A percentile compares a stretch with the other conserved stretches of the same genome.
These are phyloP conservation scores for Hyperoplus lanceolatus DNA, from an alignment of 2,797 vertebrate genomes.

Conservation along the genomic window DNA sequence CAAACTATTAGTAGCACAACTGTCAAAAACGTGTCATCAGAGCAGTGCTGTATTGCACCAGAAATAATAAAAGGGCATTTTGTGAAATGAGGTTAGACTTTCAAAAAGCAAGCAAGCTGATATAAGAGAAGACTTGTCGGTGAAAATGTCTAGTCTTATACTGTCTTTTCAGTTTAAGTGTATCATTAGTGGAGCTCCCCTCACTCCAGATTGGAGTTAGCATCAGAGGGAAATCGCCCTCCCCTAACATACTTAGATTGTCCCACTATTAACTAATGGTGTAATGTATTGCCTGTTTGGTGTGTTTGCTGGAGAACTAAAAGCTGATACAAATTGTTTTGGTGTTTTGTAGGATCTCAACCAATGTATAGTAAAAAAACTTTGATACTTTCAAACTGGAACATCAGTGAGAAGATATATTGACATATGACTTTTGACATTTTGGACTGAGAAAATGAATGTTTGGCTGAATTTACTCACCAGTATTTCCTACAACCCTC, in stretches of 20 bases:
- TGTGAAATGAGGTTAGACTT: background rate
- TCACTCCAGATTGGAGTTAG: background rate
- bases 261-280: conserved; percentile 41
- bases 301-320: conserved; percentile 32
- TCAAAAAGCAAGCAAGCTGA: no score
- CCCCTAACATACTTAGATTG: background rate
- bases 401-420: background rate
- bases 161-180: background rate
- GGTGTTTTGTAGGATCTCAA: no score
- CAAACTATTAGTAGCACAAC: background rate
- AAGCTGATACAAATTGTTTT: no score
- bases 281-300: conserved; percentile 39
- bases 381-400: background rate
- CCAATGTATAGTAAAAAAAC: background rate
- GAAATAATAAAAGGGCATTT: background rate
- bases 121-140: no score
- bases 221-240: background rate
- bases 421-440: background rate
- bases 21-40: background rate
- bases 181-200: background rate
- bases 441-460: background rate
- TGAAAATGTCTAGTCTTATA: background rate
- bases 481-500: background rate
- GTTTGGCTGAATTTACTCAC: background rate
- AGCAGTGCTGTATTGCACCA: background rate